Conservation (phyloP, 2,113 vertebrate species). For the Silurus asotus region DNA sequence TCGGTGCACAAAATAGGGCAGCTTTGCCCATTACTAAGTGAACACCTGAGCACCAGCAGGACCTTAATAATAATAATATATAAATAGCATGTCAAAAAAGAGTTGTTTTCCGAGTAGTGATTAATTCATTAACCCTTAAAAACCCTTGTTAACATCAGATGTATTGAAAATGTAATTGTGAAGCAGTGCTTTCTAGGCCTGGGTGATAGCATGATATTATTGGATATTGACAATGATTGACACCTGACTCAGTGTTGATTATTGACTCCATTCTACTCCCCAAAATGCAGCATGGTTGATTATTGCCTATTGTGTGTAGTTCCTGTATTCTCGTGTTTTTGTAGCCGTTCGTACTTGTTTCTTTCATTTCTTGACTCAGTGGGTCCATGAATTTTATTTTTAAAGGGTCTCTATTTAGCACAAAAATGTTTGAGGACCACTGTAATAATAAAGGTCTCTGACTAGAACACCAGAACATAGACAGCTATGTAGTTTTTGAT, state of each 20-base stretch:
- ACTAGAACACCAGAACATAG: not conserved
- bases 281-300: too few species aligned
- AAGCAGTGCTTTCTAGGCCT: not conserved
- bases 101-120: not conserved
- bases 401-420: not conserved
- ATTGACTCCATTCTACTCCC: too few species aligned
- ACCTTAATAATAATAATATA: not conserved
- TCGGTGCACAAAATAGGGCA: not conserved
- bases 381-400: not conserved
- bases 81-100: not conserved
- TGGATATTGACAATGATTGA: not conserved
- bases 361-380: not conserved
- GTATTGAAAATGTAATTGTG: not conserved
- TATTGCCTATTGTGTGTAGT: not conserved
- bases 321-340: not conserved
- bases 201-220: not conserved
- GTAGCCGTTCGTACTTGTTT: not conserved
- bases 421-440: not conserved
- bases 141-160: not conserved
- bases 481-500: not conserved
- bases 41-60: not conserved
- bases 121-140: not conserved
- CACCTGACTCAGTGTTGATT: too few species aligned
- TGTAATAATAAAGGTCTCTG: not conserved
- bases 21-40: constrained; percentile 1